These are phyloP conservation scores for Meloe dianella DNA, from an alignment of 2,888 invertebrate species.

Conservation along the genomic window DNA sequence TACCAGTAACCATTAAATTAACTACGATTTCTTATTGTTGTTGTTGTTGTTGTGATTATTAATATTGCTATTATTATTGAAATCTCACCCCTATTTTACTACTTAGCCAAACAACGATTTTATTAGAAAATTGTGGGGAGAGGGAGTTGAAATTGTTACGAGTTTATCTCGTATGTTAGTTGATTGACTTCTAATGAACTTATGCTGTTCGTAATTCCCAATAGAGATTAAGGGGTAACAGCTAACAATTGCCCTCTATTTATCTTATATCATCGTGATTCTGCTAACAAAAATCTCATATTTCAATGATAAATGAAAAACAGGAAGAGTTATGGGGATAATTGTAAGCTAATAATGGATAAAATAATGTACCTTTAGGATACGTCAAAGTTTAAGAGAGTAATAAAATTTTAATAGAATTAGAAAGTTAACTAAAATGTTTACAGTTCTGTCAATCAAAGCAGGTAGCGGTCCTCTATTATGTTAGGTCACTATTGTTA, in stretches of 20 bases:
- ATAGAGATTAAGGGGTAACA: constrained; percentile 30
- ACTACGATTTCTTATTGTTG: neutral
- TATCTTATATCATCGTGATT: constrained; percentile 11
- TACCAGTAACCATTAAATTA: neutral
- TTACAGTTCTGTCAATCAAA: too few species aligned
- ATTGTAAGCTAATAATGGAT: too few species aligned
- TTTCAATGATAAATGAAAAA: constrained; percentile 2
- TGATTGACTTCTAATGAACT: constrained; percentile 61
- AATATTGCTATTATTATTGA: neutral
- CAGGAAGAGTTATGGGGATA: neutral
- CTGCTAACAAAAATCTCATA: neutral
- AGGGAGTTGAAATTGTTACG: neutral
- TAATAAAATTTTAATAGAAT: too few species aligned
- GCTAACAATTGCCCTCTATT: constrained; percentile 27
- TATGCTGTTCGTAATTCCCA: constrained; percentile 55
- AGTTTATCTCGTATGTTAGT: constrained; percentile 53
- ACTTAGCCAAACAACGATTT: constrained; percentile 4
- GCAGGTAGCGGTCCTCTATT: too few species aligned
- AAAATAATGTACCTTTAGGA: too few species aligned
- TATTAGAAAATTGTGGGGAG: neutral
- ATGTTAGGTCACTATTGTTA: too few species aligned
- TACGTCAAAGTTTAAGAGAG: too few species aligned
- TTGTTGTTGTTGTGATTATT: neutral
- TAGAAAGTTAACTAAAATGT: too few species aligned
- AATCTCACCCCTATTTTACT: neutral